These are phyloP conservation scores for Formicarius rufipectus DNA, from an alignment of 2,113 vertebrate species.

Conservation along the genomic window DNA sequence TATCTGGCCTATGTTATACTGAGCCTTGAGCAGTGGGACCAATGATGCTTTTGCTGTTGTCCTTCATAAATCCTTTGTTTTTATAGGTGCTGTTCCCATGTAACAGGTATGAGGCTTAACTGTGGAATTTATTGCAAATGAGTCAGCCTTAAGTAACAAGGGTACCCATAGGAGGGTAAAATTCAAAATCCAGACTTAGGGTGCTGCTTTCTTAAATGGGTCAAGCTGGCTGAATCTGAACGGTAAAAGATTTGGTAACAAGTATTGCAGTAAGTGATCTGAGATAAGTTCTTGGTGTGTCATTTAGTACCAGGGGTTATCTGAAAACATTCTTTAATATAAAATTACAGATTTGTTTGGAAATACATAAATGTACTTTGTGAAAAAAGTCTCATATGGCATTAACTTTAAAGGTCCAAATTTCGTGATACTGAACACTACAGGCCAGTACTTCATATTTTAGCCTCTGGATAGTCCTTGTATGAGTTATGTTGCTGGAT, in stretches of 20 bases:
- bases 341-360: not conserved
- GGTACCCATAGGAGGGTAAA: not conserved
- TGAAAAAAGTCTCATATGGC: not conserved
- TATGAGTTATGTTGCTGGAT: not conserved
- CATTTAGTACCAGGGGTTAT: accelerated
- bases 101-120: slow-evolving; percentile 41
- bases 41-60: not conserved
- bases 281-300: not conserved
- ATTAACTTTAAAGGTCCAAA: not conserved
- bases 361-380: not conserved
- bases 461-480: not conserved
- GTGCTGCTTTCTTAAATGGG: not conserved
- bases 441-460: not conserved
- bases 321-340: not conserved
- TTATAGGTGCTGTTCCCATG: slow-evolving; percentile 46
- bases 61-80: slow-evolving; percentile 54
- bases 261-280: not conserved
- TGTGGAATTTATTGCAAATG: slow-evolving; percentile 7
- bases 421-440: not conserved
- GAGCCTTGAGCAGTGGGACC: not conserved
- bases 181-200: not conserved
- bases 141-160: slow-evolving; percentile 16
- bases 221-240: not conserved
- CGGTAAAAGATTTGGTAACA: not conserved
- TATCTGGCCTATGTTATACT: not conserved